These are phyloP conservation scores for Drosophila kikkawai DNA, from an alignment of 1,140 invertebrate genomes.

Conservation along the genomic window DNA sequence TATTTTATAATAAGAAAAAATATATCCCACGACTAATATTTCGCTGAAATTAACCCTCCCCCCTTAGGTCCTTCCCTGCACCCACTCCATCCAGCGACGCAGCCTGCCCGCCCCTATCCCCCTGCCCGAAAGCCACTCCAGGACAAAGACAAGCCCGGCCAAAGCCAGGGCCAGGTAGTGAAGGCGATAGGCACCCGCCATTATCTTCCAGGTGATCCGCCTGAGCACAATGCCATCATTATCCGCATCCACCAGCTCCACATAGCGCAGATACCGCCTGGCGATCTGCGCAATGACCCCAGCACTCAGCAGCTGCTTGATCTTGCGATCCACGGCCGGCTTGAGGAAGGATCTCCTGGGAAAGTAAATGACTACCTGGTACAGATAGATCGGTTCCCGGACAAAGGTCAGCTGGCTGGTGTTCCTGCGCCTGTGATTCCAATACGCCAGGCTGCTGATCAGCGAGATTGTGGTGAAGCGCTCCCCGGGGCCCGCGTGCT, in stretches of 20 bases:
- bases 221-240: neutral
- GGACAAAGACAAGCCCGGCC: constrained; percentile 20
- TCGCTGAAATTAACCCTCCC: neutral
- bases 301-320: constrained; percentile 55
- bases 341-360: constrained; percentile 40
- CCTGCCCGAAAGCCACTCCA: constrained; percentile 42
- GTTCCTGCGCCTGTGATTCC: constrained; percentile 37
- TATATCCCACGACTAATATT: neutral
- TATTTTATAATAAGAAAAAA: neutral
- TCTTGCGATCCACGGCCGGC: constrained; percentile 61
- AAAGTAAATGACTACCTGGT: constrained; percentile 68
- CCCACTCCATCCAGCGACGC: constrained; percentile 27
- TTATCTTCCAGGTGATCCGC: constrained; percentile 45
- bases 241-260: neutral
- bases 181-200: constrained; percentile 32
- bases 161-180: neutral
- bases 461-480: constrained; percentile 56
- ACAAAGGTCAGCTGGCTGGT: constrained; percentile 30
- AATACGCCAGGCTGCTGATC: constrained; percentile 60
- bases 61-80: constrained; percentile 10
- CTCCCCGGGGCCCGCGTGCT: neutral
- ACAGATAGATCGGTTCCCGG: constrained; percentile 61
- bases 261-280: constrained; percentile 25
- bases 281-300: constrained; percentile 57
- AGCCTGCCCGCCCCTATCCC: neutral